These are phyloP conservation scores for Callyntrura sp. DNA, from an alignment of 2,888 invertebrate species.

Conservation along the genomic window DNA sequence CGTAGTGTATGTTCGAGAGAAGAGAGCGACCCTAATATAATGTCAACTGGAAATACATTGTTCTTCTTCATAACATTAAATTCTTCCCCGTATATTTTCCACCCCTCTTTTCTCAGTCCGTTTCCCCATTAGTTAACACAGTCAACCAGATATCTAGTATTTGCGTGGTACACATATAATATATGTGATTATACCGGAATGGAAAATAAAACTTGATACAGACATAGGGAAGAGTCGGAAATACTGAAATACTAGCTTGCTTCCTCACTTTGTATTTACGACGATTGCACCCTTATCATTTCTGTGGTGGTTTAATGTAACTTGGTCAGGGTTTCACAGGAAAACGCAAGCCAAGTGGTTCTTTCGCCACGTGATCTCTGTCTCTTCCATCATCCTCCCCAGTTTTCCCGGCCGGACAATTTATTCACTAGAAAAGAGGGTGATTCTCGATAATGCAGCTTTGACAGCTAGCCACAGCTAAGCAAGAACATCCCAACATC, in stretches of 20 bases:
- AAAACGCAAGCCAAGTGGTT: constrained; percentile 62
- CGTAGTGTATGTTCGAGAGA: constrained; percentile 12
- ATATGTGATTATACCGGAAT: neutral
- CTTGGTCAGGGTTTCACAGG: constrained; percentile 62
- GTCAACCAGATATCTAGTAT: neutral
- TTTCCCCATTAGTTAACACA: neutral
- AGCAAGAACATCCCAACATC: neutral
- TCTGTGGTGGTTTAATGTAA: constrained; percentile 10
- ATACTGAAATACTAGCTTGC: neutral
- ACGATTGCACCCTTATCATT: constrained; percentile 1
- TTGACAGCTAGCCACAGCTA: neutral
- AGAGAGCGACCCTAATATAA: constrained; percentile 50
- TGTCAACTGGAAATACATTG: constrained; percentile 58
- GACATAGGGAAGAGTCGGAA: neutral
- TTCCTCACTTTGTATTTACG: neutral
- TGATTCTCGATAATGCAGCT: constrained; percentile 44
- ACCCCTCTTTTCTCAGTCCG: constrained; percentile 37
- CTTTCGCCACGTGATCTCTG: constrained; percentile 70
- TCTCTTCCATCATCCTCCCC: constrained; percentile 28
- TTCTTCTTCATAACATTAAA: constrained; percentile 31
- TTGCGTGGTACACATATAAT: neutral
- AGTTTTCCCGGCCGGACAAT: constrained; percentile 47
- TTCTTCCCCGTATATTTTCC: constrained; percentile 33
- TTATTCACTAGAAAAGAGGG: constrained; percentile 41
- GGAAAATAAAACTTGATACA: constrained; percentile 39